Percentiles rank a stretch among this genome's conserved stretches.
phyloP scores from a whole-genome alignment of 2,797 vertebrate genomes.

The Pseudochirops corinnae region DNA sequence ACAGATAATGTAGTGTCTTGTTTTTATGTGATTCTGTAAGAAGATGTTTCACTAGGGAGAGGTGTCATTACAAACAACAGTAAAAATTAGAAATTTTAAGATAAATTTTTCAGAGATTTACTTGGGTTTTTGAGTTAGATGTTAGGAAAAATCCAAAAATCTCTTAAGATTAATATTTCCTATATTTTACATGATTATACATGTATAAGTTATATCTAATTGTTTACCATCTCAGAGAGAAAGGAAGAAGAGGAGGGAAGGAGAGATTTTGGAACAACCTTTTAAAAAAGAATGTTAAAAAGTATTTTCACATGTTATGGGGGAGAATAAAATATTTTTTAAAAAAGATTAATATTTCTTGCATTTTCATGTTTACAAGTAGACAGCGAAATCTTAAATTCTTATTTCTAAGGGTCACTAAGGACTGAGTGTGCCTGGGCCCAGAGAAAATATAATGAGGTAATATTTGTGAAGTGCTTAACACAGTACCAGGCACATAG shows the following conservation, averaged over 20 bases:
- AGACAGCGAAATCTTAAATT: not conserved
- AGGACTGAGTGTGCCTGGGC: not conserved
- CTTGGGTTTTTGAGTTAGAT: not conserved
- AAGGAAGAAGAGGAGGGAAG: no score
- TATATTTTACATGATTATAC: no score
- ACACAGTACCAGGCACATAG: not conserved
- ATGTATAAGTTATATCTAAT: no score
- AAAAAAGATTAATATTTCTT: no score
- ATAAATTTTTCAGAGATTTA: not conserved
- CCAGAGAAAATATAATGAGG: not conserved
- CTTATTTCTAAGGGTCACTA: not conserved
- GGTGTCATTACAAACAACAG: not conserved
- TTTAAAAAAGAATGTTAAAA: no score
- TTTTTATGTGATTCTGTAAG: not conserved
- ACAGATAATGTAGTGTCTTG: not conserved
- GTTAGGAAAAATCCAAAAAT: not conserved
- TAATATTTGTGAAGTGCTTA: not conserved
- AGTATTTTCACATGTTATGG: no score
- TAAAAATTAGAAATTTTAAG: not conserved
- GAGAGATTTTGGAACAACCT: no score
- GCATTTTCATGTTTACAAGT: slow-evolving; percentile 18
- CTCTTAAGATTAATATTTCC: not conserved
- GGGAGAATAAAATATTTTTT: no score
- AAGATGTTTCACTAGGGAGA: not conserved
- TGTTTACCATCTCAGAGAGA: no score